phyloP scores from a whole-genome alignment of 1,140 invertebrate species.

The Phymorhynchus buccinoides region DNA sequence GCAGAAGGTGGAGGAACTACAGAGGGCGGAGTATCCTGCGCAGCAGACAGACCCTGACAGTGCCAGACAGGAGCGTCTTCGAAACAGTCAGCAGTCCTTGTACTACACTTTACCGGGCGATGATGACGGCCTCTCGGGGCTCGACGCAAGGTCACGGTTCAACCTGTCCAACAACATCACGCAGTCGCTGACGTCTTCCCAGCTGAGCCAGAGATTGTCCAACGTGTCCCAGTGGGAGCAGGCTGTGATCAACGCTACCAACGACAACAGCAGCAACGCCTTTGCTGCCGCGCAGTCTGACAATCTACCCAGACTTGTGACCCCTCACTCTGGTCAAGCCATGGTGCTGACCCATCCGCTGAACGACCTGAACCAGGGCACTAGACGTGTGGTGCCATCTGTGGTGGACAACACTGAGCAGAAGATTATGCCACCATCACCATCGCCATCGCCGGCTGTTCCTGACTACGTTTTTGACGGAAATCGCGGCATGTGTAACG shows the following conservation, averaged over 20 bases:
- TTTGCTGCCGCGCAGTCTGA: neutral
- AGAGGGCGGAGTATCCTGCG: slow-evolving; percentile 5
- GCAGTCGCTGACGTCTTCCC: neutral
- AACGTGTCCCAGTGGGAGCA: neutral
- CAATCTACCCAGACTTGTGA: neutral
- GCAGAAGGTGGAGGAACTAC: neutral
- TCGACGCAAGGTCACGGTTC: neutral
- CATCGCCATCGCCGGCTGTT: neutral
- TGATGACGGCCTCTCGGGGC: neutral
- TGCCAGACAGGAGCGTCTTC: slow-evolving; percentile 24
- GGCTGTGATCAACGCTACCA: neutral
- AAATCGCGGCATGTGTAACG: slow-evolving; percentile 48
- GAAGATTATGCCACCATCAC: too few species aligned
- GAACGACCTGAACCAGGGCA: neutral
- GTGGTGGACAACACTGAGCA: slow-evolving; percentile 6
- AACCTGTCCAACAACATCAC: neutral
- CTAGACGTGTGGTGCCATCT: slow-evolving; percentile 14
- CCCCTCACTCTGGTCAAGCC: neutral
- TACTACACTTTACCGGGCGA: neutral
- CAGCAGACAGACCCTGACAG: slow-evolving; percentile 13
- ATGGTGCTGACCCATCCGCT: neutral
- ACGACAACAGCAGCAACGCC: neutral
- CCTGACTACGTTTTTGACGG: slow-evolving; percentile 52
- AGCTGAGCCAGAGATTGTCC: slow-evolving; percentile 13
- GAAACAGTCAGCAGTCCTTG: neutral